Evolutionary conservation across 2,797 vertebrate species (phyloP).

Genomic region (Lithobates sylvaticus): DNA sequence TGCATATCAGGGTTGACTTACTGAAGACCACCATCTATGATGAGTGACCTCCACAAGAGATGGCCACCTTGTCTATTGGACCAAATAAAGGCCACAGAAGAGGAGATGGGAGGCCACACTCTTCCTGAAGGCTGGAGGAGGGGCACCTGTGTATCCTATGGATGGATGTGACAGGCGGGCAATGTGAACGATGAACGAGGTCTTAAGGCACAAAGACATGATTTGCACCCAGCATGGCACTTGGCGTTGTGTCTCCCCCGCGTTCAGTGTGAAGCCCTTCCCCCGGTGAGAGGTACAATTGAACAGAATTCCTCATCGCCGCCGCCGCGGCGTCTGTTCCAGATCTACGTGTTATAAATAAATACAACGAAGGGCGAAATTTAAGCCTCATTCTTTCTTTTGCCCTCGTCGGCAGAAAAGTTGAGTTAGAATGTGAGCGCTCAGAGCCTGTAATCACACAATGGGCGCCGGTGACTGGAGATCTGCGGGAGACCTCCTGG

Average conservation of each 20-base stretch:
- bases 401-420: too few species aligned
- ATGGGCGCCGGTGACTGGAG: not conserved
- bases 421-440: not conserved
- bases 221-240: not conserved
- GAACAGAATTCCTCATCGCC: not conserved
- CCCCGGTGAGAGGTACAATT: not conserved
- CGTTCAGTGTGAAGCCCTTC: not conserved
- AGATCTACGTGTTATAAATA: not conserved
- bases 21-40: too few species aligned
- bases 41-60: too few species aligned
- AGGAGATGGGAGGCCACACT: too few species aligned
- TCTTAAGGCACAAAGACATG: not conserved
- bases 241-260: not conserved
- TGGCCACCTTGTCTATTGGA: too few species aligned
- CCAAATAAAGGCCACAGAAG: too few species aligned
- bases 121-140: not conserved
- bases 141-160: not conserved
- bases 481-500: constrained; percentile 32
- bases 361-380: not conserved
- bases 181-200: not conserved
- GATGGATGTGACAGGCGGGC: not conserved
- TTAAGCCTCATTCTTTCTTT: not conserved
- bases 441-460: constrained; percentile 6
- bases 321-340: not conserved
- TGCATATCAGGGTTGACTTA: too few species aligned